Evolutionary conservation across 2,888 invertebrate species (phyloP), one percentile per base, ranked within the genome.

Genomic region (Leuctra nigra): DNA sequence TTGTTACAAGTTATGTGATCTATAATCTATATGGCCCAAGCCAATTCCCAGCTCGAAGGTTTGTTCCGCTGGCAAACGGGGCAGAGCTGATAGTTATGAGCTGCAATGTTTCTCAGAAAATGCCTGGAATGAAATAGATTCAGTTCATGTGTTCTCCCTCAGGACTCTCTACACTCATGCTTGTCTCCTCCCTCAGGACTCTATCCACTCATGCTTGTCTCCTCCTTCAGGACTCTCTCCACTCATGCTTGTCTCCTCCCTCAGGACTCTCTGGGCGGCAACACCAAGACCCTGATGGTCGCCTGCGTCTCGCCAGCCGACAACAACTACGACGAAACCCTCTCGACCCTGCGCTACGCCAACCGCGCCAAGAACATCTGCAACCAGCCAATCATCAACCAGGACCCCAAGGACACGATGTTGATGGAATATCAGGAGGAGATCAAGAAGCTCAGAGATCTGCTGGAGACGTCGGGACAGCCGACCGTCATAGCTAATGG

Each of bases 371-470:
- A 92, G 70, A 90, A 89, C 68, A 92, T 92, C 61, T 83, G 86
- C 67, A 92, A 92, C 69, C 83, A 86, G 65, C 91, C 91, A 0
- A 81, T 80, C 67, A 84, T 92, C 20, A 92, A 92, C 70, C 90
- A 93, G 70, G 92, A 94, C 69, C 92, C 92, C 0, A 92, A 93
- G 70, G 93, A 94, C 67, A 87, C 93, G 0, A 78, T 91, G 66
- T 72, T 94, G 9, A 72, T 89, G 9, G 83, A 92, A 67, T 93
- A 91, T 67, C 91, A 92, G 68, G 79, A 87, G 63, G 92, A 94
- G 72, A 87, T 94, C 53, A 75, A 84, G 48, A 76, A 84, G 63
- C 74, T 94, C 18, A 82, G 82, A 62, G 71, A 73, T 52, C 67
- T 83, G 46, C 67, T 84, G n/a, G 75, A 77, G 59, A 65, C 66